Base-by-base conservation (phyloP, 1,140 invertebrate genomes). In the Drosophila willistoni region DNA sequence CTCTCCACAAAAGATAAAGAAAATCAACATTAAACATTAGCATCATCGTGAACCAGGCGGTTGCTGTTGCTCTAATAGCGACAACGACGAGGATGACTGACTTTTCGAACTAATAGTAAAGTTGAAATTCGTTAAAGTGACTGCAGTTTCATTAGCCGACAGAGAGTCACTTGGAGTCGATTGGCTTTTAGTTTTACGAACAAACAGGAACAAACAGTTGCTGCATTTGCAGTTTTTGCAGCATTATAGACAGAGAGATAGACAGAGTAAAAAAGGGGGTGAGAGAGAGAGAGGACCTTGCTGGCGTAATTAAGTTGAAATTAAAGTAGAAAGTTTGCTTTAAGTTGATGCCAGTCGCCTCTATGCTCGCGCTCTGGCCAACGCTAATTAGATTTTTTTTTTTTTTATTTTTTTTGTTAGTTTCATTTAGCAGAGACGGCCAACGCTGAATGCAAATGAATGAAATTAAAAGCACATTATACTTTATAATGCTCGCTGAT, bases 381-480 rank as follows among this genome's bases (percentile, higher is more conserved):
- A 71, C 61, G 84, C 84, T 89, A 89, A 89, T 89, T 89, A 89
- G 84, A 89, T 89, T 82, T 89, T 75, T 22, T 22, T 2, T 2
- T 5, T 25, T 25, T 89, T 75, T 22, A 2, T 2, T 2, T 5
- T 25, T 25, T 25, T 4, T 25, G 6, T 84, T 83, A 89, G 76
- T 80, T 87, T 73, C 77, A 77, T 73, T 89, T 83, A 67, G 64
- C 69, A 62, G 39, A 62, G 33, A 14, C 47, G 42, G 12, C 12
- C 64, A 22, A 22, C 14, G 75, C 61, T 57, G 71, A 61, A 86
- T 83, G 86, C 87, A 90, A 90, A 90, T 90, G 79, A 90, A 90
- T 90, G 86, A 86, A 90, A 90, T 90, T 90, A 90, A 83, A 83
- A 83, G 87, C 82, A 83, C 87, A 90, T 90, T 90, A 90, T 86